Conservation (phyloP, 2,113 vertebrate genomes). For the Sula dactylatra region DNA sequence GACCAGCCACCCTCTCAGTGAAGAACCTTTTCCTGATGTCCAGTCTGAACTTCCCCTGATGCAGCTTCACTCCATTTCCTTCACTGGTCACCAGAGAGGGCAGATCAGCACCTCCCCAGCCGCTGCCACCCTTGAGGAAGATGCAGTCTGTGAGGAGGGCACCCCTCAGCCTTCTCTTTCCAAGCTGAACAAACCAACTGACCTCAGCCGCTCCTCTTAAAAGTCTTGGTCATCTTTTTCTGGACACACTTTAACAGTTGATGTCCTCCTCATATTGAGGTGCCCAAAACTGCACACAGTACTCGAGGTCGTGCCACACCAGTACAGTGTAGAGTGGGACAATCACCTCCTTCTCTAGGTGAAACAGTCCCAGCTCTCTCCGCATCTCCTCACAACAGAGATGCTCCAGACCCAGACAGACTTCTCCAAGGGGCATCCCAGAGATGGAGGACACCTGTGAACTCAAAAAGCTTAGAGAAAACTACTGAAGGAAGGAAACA, state of each 20-base stretch:
- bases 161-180: neutral
- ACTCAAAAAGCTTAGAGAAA: neutral
- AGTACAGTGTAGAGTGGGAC: neutral
- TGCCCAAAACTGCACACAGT: neutral
- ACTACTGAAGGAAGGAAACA: neutral
- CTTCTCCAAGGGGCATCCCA: neutral
- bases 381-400: neutral
- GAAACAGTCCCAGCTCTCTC: neutral
- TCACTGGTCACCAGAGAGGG: neutral
- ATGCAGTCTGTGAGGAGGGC: neutral
- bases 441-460: neutral
- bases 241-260: neutral
- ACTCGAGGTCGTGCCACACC: rapidly evolving
- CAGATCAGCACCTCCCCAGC: neutral
- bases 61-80: neutral
- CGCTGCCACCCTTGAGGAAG: rapidly evolving
- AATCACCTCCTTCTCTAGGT: neutral
- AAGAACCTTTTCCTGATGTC: neutral
- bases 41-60: neutral
- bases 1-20: neutral
- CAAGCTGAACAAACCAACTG: neutral
- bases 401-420: neutral
- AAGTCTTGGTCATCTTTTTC: neutral
- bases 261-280: neutral
- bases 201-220: neutral